These are phyloP conservation scores for Exaiptasia diaphana DNA, from an alignment of 64 coral and sea anemone genomes.

Conservation along the genomic window DNA sequence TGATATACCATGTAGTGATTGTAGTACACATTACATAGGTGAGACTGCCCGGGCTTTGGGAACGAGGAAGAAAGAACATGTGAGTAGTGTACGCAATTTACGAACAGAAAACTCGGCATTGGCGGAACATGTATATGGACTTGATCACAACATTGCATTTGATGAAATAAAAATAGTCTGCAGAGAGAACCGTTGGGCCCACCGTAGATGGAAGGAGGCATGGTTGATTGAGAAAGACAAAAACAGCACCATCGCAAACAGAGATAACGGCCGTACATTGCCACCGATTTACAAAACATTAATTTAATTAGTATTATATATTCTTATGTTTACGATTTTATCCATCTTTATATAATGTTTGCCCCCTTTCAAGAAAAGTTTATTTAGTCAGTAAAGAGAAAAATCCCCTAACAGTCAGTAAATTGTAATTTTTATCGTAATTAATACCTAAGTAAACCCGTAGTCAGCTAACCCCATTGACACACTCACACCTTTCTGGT, in stretches of 20 bases:
- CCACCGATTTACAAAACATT: too few relatives aligned
- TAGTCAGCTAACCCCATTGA: too few relatives aligned
- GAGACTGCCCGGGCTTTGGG: conserved; percentile 29
- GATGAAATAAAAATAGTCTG: background rate
- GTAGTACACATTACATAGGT: background rate
- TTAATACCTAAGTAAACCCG: too few relatives aligned
- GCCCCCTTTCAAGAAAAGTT: too few relatives aligned
- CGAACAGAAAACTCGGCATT: background rate
- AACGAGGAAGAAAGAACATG: conserved; percentile 26
- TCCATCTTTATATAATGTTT: too few relatives aligned
- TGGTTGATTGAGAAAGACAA: background rate
- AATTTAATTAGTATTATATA: too few relatives aligned
- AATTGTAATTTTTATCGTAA: too few relatives aligned
- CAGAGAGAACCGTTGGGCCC: background rate
- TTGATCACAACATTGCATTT: background rate
- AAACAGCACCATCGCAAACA: background rate
- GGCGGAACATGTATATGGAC: background rate
- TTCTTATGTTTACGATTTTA: too few relatives aligned
- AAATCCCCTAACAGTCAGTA: too few relatives aligned
- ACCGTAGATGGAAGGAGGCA: too few relatives aligned
- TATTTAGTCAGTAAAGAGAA: too few relatives aligned
- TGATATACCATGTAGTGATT: conserved; percentile 16
- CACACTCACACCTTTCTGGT: too few relatives aligned
- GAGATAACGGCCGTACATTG: background rate
- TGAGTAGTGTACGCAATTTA: background rate